Evolutionary conservation across 2,888 invertebrate genomes (phyloP), one percentile per base, ranked within the genome.

Genomic region (Pycnomerus fuliginosus): DNA sequence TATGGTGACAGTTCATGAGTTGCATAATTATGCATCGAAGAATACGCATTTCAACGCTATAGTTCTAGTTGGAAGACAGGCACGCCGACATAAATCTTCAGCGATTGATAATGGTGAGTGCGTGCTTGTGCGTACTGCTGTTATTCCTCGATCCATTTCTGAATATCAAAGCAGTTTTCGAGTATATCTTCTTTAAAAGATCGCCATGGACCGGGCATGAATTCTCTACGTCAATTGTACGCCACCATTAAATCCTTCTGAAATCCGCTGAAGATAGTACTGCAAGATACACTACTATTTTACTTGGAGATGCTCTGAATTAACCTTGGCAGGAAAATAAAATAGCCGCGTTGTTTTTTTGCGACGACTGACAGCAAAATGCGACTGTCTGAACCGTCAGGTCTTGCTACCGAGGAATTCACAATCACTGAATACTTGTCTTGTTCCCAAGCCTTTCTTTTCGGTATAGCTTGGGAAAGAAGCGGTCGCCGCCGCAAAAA

Each of bases 291-390:
- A 67, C 69, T 67, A 69, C 65, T 70, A 71, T 70, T 70, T 71
- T 66, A 67, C 64, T 64, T 58, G 64, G 62, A 65, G 68, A 65
- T 68, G 69, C 64, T 65, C 69, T 70, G 70, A 71, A 71, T 71
- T 71, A 71, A 70, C 70, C 69, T 71, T 70, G 71, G 68, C 71
- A 71, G 68, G 61, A 68, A 70, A 70, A 70, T 71, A 71, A 71
- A 70, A 69, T 68, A 70, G 64, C 64, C 58, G 46, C 34, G 15
- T 44, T 34, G 40, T 55, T 58, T 56, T 60, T 54, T 55, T 25
- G 11, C 11, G 52, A 51, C 62, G 65, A 62, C 62, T 70, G 70
- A 71, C 70, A 70, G 70, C 70, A 69, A 71, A 71, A 71, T 71
- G 69, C 69, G 69, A 67, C 66, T 67, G 68, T 68, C 68, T 64